phyloP scores from a whole-genome alignment of 2,113 vertebrate genomes.

The Amia ocellicauda region DNA sequence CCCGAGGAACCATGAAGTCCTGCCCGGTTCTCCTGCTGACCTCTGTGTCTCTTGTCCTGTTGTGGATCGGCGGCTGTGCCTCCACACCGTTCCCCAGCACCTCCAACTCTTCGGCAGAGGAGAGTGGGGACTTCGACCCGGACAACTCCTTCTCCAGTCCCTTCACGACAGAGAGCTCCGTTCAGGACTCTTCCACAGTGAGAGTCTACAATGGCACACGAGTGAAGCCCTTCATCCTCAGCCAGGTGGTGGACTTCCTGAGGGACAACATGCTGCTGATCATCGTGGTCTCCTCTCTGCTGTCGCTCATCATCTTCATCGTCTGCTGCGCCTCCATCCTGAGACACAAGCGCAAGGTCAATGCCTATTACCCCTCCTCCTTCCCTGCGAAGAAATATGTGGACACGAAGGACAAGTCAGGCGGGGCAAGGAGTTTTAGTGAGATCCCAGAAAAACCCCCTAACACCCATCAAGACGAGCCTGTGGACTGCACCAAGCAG shows the following conservation, averaged over 20 bases:
- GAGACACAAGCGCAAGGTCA: constrained; percentile 86
- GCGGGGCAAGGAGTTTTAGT: constrained; percentile 52
- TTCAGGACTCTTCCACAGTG: constrained; percentile 32
- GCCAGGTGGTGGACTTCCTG: constrained; percentile 80
- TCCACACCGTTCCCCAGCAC: constrained; percentile 50
- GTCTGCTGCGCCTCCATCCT: constrained; percentile 84
- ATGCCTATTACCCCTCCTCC: constrained; percentile 84
- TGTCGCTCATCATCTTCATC: constrained; percentile 84
- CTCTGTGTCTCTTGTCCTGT: constrained; percentile 49
- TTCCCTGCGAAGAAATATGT: constrained; percentile 79
- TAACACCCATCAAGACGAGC: constrained; percentile 41
- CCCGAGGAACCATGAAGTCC: constrained; percentile 47
- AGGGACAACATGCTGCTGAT: constrained; percentile 82
- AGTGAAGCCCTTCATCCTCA: constrained; percentile 71
- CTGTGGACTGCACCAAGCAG: constrained; percentile 65
- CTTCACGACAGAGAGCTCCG: constrained; percentile 33
- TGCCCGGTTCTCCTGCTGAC: constrained; percentile 31
- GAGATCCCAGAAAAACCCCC: constrained; percentile 67
- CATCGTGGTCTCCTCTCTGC: constrained; percentile 82
- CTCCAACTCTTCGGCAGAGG: constrained; percentile 53
- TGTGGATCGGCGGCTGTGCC: constrained; percentile 25
- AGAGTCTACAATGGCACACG: constrained; percentile 72
- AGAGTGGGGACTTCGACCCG: constrained; percentile 67
- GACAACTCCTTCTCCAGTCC: constrained; percentile 62
- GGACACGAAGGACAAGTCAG: constrained; percentile 64